phyloP scores from a whole-genome alignment of 1,140 invertebrate genomes.

The Brachionus angularis region DNA sequence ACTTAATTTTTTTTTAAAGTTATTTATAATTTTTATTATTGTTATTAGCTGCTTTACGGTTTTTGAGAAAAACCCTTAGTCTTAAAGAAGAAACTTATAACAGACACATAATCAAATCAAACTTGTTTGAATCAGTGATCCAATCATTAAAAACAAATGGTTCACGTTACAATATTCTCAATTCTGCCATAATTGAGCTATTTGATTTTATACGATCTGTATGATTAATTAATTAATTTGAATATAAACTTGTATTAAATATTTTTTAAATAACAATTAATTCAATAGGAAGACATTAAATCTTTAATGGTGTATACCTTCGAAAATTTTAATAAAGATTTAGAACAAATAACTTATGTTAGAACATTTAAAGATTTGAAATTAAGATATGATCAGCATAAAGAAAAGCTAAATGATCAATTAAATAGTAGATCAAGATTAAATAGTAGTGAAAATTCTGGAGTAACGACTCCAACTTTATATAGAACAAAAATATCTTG shows the following conservation, averaged over 20 bases:
- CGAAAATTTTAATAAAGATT: constrained; percentile 82
- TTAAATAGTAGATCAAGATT: constrained; percentile 36
- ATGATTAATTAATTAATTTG: constrained; percentile 45
- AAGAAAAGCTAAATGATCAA: constrained; percentile 62
- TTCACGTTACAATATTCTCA: constrained; percentile 92
- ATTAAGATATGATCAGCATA: constrained; percentile 84
- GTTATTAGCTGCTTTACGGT: constrained; percentile 74
- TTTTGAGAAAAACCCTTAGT: constrained; percentile 92
- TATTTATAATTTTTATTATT: constrained; percentile 44
- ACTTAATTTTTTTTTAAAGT: neutral
- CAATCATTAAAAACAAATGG: constrained; percentile 94
- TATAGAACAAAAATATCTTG: neutral
- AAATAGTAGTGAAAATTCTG: neutral
- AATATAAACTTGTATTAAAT: neutral
- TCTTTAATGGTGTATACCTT: constrained; percentile 87
- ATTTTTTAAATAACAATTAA: constrained; percentile 44
- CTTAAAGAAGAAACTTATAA: constrained; percentile 98
- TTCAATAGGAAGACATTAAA: constrained; percentile 81
- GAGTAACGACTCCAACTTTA: neutral
- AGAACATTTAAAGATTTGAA: constrained; percentile 91
- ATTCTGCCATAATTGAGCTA: constrained; percentile 96
- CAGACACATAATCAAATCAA: constrained; percentile 88
- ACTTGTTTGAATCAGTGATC: constrained; percentile 88
- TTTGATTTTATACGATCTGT: constrained; percentile 85
- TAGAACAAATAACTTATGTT: constrained; percentile 91